Evolutionary conservation across 2,888 invertebrate species (phyloP), one percentile per base, ranked within the genome.

Genomic region (Alitta virens): DNA sequence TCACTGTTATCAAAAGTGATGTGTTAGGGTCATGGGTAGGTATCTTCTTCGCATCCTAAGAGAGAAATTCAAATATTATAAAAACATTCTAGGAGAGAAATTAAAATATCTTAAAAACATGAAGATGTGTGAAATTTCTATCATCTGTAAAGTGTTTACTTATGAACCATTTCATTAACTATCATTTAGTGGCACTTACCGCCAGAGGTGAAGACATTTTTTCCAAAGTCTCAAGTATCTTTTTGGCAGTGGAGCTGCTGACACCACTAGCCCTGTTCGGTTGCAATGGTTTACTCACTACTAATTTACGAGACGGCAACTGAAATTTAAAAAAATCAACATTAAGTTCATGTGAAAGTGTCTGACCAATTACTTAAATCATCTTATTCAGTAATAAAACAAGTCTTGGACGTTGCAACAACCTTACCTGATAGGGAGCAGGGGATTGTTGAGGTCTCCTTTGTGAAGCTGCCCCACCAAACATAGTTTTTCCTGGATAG

Each of bases 211-310:
- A 90, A 0, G 91, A 89, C 82, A 90, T 91, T 72, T 89, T 88
- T 77, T 93, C 91, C 60, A 94, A 83, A 3, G 91, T 86, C 72
- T 90, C 89, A 73, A 94, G 83, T 68, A 94, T 90, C 67, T 89
- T 86, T 72, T 88, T 87, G 0, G 93, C 89, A 2, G 92, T 90
- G 68, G 87, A 86, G 75, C 91, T 90, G 79, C 90, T 77, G 9
- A 75, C 75, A 40, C 76, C 75, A 56, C 70, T 85, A 27, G 62
- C 65, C 2, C 27, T 24, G n/a, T 71, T 66, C 25, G 63, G 74
- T 50, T 69, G 70, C 40, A 70, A 54, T 14, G 84, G 83, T 26
- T 84, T 75, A 2, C 75, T 75, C 60, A 69, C 73, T 43, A 77
- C 74, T 57, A 74, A 71, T 16, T 72, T 73, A 50, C 73, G 69